These are phyloP conservation scores for Edolisoma coerulescens DNA, from an alignment of 2,113 vertebrate species.

Conservation along the genomic window DNA sequence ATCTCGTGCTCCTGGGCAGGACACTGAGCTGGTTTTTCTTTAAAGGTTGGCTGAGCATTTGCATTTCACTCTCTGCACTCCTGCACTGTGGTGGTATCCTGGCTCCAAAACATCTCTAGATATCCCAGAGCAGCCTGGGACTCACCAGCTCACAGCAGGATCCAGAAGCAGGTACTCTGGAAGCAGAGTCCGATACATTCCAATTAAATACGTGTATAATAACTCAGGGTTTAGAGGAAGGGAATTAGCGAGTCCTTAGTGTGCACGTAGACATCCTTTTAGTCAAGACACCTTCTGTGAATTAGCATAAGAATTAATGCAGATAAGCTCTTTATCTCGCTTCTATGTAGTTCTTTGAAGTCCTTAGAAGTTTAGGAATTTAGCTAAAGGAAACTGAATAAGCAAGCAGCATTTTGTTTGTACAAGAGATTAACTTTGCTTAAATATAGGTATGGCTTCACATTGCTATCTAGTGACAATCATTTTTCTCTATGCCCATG, in stretches of 20 bases:
- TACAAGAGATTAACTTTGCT: conserved; percentile 39
- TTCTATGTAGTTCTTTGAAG: conserved; percentile 38
- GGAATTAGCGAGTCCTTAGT: neutral
- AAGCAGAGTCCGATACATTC: neutral
- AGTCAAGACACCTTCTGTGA: conserved; percentile 42
- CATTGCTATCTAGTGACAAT: neutral
- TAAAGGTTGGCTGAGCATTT: neutral
- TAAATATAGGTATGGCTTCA: conserved; percentile 19
- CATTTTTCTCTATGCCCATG: neutral
- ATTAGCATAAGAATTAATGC: conserved; percentile 59
- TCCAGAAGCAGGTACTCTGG: neutral
- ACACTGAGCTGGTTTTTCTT: neutral
- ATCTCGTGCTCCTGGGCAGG: neutral
- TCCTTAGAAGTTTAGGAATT: conserved; percentile 44
- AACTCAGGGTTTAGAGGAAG: neutral
- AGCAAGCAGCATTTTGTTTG: conserved; percentile 8
- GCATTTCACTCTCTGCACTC: neutral
- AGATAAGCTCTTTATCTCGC: conserved; percentile 55
- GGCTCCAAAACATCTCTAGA: neutral
- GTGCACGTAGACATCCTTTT: neutral
- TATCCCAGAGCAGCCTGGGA: neutral
- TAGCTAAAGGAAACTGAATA: conserved; percentile 41
- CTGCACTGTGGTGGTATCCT: accelerated
- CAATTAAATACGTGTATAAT: accelerated
- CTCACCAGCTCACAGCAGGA: neutral